A percentile compares a stretch with the other conserved stretches of the same genome.
Evolutionary conservation across 92 coral and sea anemone genomes (phyloP).

Genomic region (Metridium senile): DNA sequence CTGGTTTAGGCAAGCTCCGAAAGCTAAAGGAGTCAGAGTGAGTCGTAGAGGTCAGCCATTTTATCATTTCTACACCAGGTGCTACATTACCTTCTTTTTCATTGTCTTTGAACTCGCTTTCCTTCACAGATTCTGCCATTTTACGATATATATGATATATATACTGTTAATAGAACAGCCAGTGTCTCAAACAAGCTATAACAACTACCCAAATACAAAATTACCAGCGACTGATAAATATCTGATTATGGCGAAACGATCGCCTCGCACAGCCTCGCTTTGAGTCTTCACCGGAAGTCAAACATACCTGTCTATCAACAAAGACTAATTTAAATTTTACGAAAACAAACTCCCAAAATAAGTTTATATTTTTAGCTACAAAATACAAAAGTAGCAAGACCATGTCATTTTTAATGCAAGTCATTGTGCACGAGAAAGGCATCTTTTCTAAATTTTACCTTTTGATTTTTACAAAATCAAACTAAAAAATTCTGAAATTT

Average conservation of each 20-base stretch:
- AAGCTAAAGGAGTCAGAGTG: neutral
- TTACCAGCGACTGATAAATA: neutral
- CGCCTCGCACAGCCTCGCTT: constrained; percentile 7
- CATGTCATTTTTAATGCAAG: too few species aligned
- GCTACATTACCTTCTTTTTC: constrained; percentile 5
- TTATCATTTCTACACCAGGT: neutral
- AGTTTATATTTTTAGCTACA: too few species aligned
- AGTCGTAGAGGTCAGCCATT: neutral
- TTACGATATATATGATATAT: neutral
- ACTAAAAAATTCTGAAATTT: too few species aligned
- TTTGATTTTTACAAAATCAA: too few species aligned
- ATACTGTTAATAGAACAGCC: neutral
- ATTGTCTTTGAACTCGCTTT: neutral
- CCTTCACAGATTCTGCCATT: neutral
- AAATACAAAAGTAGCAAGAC: too few species aligned
- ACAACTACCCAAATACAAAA: neutral
- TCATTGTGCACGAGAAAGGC: too few species aligned
- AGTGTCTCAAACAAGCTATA: neutral
- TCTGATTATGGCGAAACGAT: constrained; percentile 7
- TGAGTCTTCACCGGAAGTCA: constrained; percentile 7
- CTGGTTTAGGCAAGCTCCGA: neutral
- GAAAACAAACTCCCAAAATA: too few species aligned
- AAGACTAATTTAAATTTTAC: neutral
- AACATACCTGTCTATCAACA: neutral
- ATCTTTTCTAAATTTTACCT: too few species aligned